Conservation (phyloP, 2,797 vertebrate species). For the Channallabes apus region DNA sequence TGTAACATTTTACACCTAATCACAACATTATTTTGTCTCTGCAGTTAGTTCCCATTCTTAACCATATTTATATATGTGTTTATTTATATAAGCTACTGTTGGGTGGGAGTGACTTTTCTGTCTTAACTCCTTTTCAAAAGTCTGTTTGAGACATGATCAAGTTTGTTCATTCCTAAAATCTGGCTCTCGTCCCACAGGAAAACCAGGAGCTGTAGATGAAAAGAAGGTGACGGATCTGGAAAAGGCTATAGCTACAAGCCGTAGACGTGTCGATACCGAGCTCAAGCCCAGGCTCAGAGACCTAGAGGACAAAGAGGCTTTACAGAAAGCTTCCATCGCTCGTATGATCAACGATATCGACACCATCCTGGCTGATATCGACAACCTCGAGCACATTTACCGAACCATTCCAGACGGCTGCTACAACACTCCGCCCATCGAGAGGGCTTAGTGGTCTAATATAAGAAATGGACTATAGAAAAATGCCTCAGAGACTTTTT, state of each 20-base stretch:
- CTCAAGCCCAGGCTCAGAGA: constrained; percentile 74
- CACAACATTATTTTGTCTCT: neutral
- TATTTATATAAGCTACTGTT: neutral
- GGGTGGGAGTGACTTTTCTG: neutral
- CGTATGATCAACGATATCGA: constrained; percentile 76
- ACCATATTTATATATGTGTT: neutral
- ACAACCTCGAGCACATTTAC: constrained; percentile 84
- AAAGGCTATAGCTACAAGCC: constrained; percentile 68
- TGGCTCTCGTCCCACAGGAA: constrained; percentile 65
- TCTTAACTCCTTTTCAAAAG: neutral
- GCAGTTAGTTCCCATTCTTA: neutral
- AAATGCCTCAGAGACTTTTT: constrained; percentile 4
- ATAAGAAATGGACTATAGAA: neutral
- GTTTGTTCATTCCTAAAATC: neutral
- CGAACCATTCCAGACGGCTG: constrained; percentile 78
- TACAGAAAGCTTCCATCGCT: constrained; percentile 67
- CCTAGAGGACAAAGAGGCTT: constrained; percentile 70
- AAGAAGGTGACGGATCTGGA: constrained; percentile 74
- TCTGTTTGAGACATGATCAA: neutral
- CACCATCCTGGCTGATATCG: constrained; percentile 79
- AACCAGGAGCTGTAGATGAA: constrained; percentile 71
- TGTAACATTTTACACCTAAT: too few relatives aligned
- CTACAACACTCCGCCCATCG: constrained; percentile 79
- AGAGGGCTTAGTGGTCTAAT: constrained; percentile 69
- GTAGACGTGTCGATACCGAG: constrained; percentile 62